Base-by-base conservation (phyloP, 1,140 invertebrate species). In the Hycleus cichorii region DNA sequence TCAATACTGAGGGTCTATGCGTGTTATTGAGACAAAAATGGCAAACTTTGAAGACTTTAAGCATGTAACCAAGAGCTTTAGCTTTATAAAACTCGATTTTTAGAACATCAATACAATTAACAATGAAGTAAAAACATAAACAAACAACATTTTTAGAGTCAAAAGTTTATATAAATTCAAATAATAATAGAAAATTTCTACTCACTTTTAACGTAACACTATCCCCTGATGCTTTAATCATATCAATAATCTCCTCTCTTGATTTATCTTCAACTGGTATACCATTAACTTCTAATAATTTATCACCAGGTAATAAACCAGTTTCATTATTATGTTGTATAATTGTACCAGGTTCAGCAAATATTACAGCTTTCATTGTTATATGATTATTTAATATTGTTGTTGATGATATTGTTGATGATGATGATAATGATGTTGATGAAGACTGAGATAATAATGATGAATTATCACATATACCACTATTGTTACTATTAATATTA, bases 161-260 rank as follows among this genome's bases (percentile, higher is more conserved):
- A 18, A 18, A 18, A 18, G 18, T 18, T 18, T 18, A 18, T 18
- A 18, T 18, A 18, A 18, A 18, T 1, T 18, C 18, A 18, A 18
- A 18, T 18, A 18, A 18, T 18, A 18, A 18, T 18, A 18, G 18
- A 32, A 32, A 32, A 32, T 4, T 32, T 27, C 27, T 25, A 57
- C 76, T 75, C 68, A 96, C 93, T 85, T 91, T 90, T 32, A 97
- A 83, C 43, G 81, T 86, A 50, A 97, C 89, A 63, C 78, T 82
- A 66, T 88, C 87, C 12, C 85, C 85, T 42, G 91, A 93, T 47
- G 87, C 86, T 61, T 89, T 89, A 64, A 97, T 95, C 64, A 95
- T 80, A 71, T 96, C 91, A 62, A 96, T 95, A 57, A 97, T 90
- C 67, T 95, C 90, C 71, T 97, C 95, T 32, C 93, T 81, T 11